Base-by-base conservation (phyloP, 2,113 vertebrate species). In the Rattus rattus region DNA sequence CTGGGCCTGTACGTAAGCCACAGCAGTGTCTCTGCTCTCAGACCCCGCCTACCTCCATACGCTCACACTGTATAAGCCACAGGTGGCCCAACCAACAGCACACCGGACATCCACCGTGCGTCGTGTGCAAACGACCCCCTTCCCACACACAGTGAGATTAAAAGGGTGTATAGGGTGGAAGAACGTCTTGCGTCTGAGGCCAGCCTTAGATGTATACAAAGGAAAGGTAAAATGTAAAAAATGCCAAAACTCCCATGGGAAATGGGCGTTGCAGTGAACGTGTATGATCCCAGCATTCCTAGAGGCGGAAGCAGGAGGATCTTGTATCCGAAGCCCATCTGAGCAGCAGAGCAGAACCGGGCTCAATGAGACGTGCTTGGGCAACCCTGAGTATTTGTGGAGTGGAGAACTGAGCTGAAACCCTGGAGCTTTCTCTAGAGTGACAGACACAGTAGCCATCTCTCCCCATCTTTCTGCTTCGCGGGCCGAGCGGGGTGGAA, bases 1-100 rank as follows among this genome's bases (percentile, higher is more conserved):
- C 52, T 8, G 61, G 61, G 6, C 43, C 36, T 24, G 49, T 75
- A 33, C 26, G 6, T 14, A 28, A 10, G 56, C 10, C n/a, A 19
- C 2, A 72, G 75, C 0, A 0, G 4, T 1, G 0, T 2, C 14
- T 22, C 36, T 2, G 76, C 6, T 75, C 52, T 30, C 0, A 4
- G 81, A 33, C 39, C 11, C 49, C 3, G 2, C 81, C 43, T 5
- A 0, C n/a, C 24, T 36, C 7, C 9, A 11, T 12, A 6, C n/a
- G 28, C 77, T 81, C 56, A 24, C 12, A 36, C 0, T 30, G n/a
- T 52, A 39, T 63, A 30, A 26, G 24, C 12, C 47, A 43, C n/a
- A 49, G 81, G 85, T 33, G 75, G 56, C 24, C 84, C 7, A n/a
- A 63, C 83, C 52, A 65, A n/a, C 72, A 56, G 67, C n/a, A 39